phyloP scores from a whole-genome alignment of 2,888 invertebrate genomes.

The Dryobotodes eremita region DNA sequence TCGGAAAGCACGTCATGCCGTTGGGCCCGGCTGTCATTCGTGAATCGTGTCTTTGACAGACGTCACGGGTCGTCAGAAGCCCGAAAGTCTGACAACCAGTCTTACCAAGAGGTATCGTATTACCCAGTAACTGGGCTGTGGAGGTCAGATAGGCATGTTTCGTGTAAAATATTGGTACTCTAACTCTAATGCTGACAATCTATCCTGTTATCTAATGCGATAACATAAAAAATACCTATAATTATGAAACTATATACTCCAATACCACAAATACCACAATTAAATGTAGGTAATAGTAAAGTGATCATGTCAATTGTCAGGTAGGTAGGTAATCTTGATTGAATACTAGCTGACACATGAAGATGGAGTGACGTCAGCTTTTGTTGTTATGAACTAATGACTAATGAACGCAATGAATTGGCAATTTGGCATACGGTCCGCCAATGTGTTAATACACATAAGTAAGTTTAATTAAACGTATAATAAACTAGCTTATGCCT shows the following conservation, averaged over 20 bases:
- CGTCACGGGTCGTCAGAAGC: background rate
- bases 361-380: conserved; percentile 10
- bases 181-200: background rate
- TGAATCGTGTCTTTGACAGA: background rate
- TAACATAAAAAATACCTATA: background rate
- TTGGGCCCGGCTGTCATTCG: background rate
- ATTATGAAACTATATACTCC: background rate
- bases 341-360: conserved; percentile 12
- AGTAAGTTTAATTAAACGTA: background rate
- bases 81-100: background rate
- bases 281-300: conserved; percentile 11
- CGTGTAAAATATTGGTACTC: no score
- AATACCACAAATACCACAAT: background rate
- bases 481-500: no score
- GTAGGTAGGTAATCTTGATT: conserved; percentile 9
- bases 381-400: conserved; percentile 17
- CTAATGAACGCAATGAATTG: conserved; percentile 37
- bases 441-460: conserved; percentile 23
- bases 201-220: conserved; percentile 11
- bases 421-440: conserved; percentile 27
- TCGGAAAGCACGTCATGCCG: background rate
- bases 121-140: no score
- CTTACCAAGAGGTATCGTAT: no score
- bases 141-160: no score
- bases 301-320: background rate